Conservation (phyloP, 92 coral and sea anemone genomes). For the Desmophyllum pertusum region DNA sequence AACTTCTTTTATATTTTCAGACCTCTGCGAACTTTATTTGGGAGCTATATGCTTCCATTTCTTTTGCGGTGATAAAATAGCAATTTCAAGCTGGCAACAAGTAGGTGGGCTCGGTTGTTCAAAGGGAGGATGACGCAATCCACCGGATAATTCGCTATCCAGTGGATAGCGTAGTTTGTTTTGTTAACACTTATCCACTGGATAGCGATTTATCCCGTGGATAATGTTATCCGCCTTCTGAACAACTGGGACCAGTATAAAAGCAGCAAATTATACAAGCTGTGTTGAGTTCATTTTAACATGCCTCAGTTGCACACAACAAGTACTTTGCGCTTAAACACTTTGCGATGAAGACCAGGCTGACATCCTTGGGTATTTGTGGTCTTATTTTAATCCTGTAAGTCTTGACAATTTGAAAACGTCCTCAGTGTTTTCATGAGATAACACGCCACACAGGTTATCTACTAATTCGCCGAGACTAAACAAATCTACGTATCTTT, state of each 20-base stretch:
- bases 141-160: too few species aligned
- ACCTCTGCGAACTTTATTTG: too few species aligned
- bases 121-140: too few species aligned
- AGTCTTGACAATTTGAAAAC: slow-evolving; percentile 26
- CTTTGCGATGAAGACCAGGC: slow-evolving; percentile 4
- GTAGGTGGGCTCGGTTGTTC: too few species aligned
- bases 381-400: slow-evolving; percentile 41
- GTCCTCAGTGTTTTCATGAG: neutral
- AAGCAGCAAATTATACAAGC: neutral
- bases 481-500: slow-evolving; percentile 3
- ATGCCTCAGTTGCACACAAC: neutral
- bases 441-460: slow-evolving; percentile 19
- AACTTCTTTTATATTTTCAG: neutral
- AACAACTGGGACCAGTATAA: slow-evolving; percentile 22
- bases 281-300: neutral
- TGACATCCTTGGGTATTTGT: slow-evolving; percentile 1
- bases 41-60: neutral
- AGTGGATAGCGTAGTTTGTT: too few species aligned
- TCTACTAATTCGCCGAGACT: neutral
- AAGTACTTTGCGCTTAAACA: neutral
- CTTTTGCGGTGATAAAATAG: neutral
- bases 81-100: slow-evolving; percentile 11
- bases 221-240: too few species aligned
- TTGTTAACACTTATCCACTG: too few species aligned
- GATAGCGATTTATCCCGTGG: too few species aligned